Conservation (phyloP, 2,888 invertebrate genomes). For the Scotopteryx bipunctaria region DNA sequence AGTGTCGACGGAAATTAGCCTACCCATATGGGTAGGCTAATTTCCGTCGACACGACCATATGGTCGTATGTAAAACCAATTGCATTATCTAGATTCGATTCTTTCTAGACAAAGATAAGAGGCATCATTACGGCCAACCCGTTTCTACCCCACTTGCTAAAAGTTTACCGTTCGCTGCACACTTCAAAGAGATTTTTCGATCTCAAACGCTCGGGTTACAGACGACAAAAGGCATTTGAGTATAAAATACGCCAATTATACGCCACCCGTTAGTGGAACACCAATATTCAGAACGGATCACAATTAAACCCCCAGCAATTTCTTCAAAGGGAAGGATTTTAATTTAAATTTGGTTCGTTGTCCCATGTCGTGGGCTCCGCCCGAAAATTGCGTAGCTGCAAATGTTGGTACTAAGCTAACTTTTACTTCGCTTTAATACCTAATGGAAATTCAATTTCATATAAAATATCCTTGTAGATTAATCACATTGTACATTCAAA, state of each 20-base stretch:
- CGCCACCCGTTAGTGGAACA: conserved; percentile 60
- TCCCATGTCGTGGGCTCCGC: conserved; percentile 36
- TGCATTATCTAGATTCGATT: conserved; percentile 5
- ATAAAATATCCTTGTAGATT: not conserved
- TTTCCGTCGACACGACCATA: no score
- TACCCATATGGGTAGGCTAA: no score
- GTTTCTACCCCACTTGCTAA: conserved; percentile 25
- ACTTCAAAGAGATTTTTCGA: conserved; percentile 56
- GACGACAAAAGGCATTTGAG: conserved; percentile 69
- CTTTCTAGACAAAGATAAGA: conserved; percentile 10
- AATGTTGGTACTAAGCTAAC: conserved; percentile 6
- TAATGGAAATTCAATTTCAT: not conserved
- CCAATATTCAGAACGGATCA: conserved; percentile 64
- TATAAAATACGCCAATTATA: conserved; percentile 69
- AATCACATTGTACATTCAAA: not conserved
- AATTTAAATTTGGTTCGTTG: conserved; percentile 64
- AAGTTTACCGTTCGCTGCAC: conserved; percentile 51
- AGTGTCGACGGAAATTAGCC: no score
- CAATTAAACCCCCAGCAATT: conserved; percentile 68
- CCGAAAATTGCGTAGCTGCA: conserved; percentile 13
- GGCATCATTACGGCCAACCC: conserved; percentile 16
- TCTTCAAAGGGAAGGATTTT: conserved; percentile 71
- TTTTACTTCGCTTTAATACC: conserved; percentile 5
- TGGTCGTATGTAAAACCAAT: no score
- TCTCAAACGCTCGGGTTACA: conserved; percentile 57